Conservation (phyloP, 2,113 vertebrate genomes). For the Chrysemys picta region DNA sequence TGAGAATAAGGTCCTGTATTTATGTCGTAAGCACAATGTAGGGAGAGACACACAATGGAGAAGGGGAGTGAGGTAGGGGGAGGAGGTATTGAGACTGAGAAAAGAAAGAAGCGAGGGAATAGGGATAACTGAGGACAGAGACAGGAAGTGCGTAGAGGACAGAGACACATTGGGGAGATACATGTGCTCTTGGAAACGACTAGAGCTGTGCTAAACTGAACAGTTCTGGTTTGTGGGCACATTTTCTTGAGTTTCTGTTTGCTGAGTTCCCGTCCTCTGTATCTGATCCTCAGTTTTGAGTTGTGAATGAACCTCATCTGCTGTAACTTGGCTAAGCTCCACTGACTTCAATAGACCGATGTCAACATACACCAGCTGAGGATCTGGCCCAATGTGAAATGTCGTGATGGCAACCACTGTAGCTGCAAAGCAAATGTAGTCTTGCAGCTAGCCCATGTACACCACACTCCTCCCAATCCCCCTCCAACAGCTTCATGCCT, state of each 20-base stretch:
- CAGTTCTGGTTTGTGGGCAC: neutral
- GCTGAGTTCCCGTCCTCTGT: neutral
- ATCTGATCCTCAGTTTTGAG: neutral
- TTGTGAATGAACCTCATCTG: neutral
- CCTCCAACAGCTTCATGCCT: rapidly evolving
- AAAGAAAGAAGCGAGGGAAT: rapidly evolving
- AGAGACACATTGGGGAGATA: neutral
- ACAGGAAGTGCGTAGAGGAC: neutral
- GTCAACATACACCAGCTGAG: neutral
- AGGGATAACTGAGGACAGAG: neutral
- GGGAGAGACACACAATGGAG: neutral
- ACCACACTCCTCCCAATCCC: neutral
- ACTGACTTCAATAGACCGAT: neutral
- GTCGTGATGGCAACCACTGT: neutral
- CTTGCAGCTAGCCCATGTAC: rapidly evolving
- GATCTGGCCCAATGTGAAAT: rapidly evolving
- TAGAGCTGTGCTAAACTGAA: neutral
- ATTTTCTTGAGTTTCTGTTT: neutral
- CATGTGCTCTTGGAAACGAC: neutral
- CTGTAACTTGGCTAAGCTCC: neutral
- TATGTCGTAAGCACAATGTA: neutral
- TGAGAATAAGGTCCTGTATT: constrained; percentile 30
- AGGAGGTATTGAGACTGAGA: neutral
- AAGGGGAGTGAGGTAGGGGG: rapidly evolving
- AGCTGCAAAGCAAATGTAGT: neutral